Evolutionary conservation across 2,113 vertebrate genomes (phyloP), one percentile per base, ranked within the genome.

Genomic region (Panthera tigris): DNA sequence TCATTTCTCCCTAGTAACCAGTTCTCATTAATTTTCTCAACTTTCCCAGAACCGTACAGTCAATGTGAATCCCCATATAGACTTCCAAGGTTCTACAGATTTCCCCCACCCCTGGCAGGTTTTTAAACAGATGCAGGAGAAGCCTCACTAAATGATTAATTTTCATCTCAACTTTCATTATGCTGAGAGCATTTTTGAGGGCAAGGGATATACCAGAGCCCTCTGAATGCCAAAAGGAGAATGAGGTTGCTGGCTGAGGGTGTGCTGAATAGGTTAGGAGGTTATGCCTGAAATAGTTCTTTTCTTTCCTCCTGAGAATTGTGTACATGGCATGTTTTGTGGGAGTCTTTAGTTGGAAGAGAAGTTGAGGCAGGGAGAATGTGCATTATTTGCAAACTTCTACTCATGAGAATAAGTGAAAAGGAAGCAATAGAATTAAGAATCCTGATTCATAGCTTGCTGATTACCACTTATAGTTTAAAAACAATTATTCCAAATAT

Each of bases 161-260:
- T 95, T 97, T 92, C 80, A 52, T 94, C 91, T 95, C 88, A 91
- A 74, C 55, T 97, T 97, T 95, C 93, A 97, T 95, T 97, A 93
- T 21, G 31, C 93, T 96, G 94, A 97, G 82, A 95, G 89, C 81
- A 89, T 96, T 95, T 97, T 50, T 79, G 65, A 97, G 78, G 82
- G 94, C 93, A 95, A 93, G 27, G 57, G 84, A 89, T 73, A 41
- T 7, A 90, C 52, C 69, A 91, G 85, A 94, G 63, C n/a, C 85
- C 50, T 96, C 19, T 50, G 39, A 97, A 93, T 83, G 91, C 95
- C 92, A 97, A 83, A 84, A 81, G 85, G 66, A 95, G 85, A 95
- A 86, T 76, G 71, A 74, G 66, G 55, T 71, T 97, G 83, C 88
- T 97, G 95, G 95, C 94, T 48, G 27, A 96, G 55, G 57, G 66